These are phyloP conservation scores for Dufourea novaeangliae DNA, from an alignment of 1,140 invertebrate species.

Conservation along the genomic window DNA sequence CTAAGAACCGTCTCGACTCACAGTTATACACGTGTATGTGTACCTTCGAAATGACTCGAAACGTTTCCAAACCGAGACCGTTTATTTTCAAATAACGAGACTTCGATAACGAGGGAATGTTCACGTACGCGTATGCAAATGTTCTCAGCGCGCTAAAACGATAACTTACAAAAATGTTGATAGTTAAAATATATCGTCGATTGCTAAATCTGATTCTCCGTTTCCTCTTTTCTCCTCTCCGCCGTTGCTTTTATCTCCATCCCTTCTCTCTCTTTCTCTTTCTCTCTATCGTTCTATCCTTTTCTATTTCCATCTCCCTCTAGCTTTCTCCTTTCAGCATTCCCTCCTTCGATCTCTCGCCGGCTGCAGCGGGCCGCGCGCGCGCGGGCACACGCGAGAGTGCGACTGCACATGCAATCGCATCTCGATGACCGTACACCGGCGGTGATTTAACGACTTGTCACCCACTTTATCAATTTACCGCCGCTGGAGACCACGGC, in stretches of 20 bases:
- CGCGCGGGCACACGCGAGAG: constrained; percentile 65
- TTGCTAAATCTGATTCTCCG: constrained; percentile 47
- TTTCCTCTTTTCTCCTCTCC: constrained; percentile 35
- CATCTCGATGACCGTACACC: constrained; percentile 67
- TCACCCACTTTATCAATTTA: constrained; percentile 79
- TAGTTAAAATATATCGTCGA: constrained; percentile 53
- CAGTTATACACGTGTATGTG: no score
- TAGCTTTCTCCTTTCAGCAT: neutral
- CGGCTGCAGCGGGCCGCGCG: constrained; percentile 42
- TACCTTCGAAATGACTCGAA: neutral
- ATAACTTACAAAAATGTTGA: constrained; percentile 54
- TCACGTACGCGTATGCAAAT: constrained; percentile 40
- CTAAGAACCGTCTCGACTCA: no score
- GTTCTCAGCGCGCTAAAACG: constrained; percentile 28
- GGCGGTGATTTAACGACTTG: constrained; percentile 78
- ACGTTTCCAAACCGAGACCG: neutral
- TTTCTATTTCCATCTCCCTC: neutral
- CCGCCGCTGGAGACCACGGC: constrained; percentile 59
- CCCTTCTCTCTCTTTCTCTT: constrained; percentile 2
- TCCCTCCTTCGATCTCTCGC: constrained; percentile 7
- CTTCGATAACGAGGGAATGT: neutral
- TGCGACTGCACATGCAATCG: constrained; percentile 65
- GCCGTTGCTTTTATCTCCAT: neutral
- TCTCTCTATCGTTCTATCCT: neutral
- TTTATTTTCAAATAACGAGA: neutral